These are phyloP conservation scores for Callospermophilus lateralis DNA, from an alignment of 2,113 vertebrate species.

Conservation along the genomic window DNA sequence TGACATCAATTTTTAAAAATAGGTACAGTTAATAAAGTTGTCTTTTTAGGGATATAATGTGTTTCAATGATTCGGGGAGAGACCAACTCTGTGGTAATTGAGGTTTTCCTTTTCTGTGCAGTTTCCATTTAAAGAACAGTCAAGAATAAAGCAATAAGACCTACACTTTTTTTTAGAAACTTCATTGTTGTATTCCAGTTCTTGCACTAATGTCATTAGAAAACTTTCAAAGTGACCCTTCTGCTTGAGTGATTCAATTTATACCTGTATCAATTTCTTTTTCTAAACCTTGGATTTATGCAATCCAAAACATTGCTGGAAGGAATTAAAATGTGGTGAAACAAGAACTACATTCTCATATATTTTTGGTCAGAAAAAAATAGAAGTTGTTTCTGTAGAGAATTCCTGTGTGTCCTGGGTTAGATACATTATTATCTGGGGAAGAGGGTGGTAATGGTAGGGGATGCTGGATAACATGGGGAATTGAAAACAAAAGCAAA, in stretches of 20 bases:
- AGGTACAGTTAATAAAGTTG: background rate
- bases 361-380: background rate
- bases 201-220: constrained; percentile 9
- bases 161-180: background rate
- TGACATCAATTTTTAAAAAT: background rate
- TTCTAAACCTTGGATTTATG: constrained; percentile 18
- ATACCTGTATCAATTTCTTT: constrained; percentile 43
- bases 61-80: constrained; percentile 15
- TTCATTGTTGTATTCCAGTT: constrained; percentile 34
- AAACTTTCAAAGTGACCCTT: constrained; percentile 23
- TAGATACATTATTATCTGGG: background rate
- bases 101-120: constrained; percentile 45
- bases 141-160: constrained; percentile 3
- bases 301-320: background rate
- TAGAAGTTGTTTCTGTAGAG: background rate
- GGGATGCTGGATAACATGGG: background rate
- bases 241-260: background rate
- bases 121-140: constrained; percentile 37
- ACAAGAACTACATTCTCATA: background rate
- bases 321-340: background rate
- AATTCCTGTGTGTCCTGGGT: background rate
- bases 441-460: background rate
- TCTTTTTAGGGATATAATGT: constrained; percentile 16
- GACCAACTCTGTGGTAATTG: background rate
- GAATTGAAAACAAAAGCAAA: background rate